A percentile compares a stretch with the other conserved stretches of the same genome.
phyloP scores from a whole-genome alignment of 2,113 vertebrate genomes.

The Brachypteracias leptosomus region DNA sequence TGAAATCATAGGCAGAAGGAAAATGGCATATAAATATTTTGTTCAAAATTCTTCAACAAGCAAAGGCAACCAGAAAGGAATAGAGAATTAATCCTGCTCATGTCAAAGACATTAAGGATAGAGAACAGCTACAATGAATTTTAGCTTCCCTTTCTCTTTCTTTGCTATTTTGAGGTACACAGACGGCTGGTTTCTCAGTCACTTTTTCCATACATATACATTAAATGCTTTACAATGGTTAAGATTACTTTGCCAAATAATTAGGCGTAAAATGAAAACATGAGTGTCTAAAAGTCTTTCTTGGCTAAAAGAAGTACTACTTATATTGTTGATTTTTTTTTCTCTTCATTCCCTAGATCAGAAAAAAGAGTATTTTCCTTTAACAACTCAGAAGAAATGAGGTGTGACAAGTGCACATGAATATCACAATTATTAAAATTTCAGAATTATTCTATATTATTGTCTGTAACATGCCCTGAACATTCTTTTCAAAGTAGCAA shows the following conservation, averaged over 20 bases:
- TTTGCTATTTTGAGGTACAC: not conserved
- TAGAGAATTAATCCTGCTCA: not conserved
- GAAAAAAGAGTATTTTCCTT: not conserved
- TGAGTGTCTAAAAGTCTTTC: not conserved
- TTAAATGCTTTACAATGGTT: not conserved
- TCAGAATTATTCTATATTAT: not conserved
- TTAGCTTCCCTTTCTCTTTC: not conserved
- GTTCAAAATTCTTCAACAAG: not conserved
- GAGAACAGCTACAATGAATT: not conserved
- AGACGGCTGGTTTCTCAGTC: not conserved
- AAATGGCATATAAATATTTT: rapidly evolving
- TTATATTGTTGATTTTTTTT: not conserved
- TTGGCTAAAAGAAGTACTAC: not conserved
- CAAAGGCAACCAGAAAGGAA: not conserved
- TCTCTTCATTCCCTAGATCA: not conserved
- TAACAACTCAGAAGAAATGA: conserved; percentile 2
- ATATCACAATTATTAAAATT: not conserved
- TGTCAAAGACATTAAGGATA: not conserved
- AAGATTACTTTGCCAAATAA: not conserved
- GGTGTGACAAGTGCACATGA: not conserved
- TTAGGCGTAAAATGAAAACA: conserved; percentile 8
- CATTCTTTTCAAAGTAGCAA: not conserved
- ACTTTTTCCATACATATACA: not conserved
- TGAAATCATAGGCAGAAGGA: not conserved
- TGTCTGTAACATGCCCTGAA: not conserved